Base-by-base conservation (phyloP, 2,797 vertebrate genomes). In the Pteronotus mesoamericanus region DNA sequence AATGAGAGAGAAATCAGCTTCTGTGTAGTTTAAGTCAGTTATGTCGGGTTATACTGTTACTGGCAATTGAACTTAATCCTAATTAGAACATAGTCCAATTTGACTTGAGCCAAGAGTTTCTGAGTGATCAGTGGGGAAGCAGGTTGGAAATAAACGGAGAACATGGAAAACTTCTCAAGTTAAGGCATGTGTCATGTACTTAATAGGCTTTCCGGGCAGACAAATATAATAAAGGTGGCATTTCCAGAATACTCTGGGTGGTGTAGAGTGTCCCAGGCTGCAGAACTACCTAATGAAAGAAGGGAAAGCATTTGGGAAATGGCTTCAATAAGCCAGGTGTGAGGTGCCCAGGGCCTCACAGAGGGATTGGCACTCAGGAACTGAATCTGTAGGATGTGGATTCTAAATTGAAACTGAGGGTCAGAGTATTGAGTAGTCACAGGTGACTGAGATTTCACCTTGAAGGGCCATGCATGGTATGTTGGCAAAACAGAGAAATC, bases 1-100 rank as follows among this genome's bases (percentile, higher is more conserved):
- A 90, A 86, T 18, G 51, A 92, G 74, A 82, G 79, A 53, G 86
- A 89, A 91, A 59, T 37, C 74, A 68, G 82, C 82, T 57, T 86
- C 94, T 92, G 37, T 42, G 18, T 4, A 88, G 91, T 71, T 88
- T 64, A 92, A 94, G 39, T 96, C 88, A 51, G 68, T 86, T 94
- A 71, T 90, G 88, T 94, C 26, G 95, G 74, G 55, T 87, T 95
- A 26, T 39, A 9, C 72, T 94, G 80, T 88, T 97, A 90, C 93
- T 95, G 96, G 95, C 93, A 91, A 68, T 94, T 79, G 91, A 94
- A 75, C 61, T 86, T 66, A 74, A 96, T 86, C 91, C 91, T 97
- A 95, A 97, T 97, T 94, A 97, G 92, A 91, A 91, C 68, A 18
- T n/a, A 88, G 82, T 92, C 86, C 72, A 86, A 75, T 32, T 82